Percentiles rank a stretch among this genome's conserved stretches.
Evolutionary conservation across 1,140 invertebrate genomes (phyloP).

Genomic region (Contarinia nasturtii): DNA sequence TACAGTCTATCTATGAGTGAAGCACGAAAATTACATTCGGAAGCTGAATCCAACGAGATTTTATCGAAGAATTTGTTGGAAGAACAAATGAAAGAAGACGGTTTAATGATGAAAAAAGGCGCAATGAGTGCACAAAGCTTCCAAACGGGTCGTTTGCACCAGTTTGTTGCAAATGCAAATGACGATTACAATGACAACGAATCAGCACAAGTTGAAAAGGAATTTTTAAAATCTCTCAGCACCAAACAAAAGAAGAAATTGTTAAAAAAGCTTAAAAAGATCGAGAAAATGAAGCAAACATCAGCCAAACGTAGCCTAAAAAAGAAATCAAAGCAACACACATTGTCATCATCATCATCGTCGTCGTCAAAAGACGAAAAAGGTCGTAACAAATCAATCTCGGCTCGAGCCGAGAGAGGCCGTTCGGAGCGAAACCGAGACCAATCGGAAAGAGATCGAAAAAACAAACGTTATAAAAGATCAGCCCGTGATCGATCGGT

Average conservation of each 20-base stretch:
- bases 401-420: too few species aligned
- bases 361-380: too few species aligned
- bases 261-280: slow-evolving; percentile 63
- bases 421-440: too few species aligned
- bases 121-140: slow-evolving; percentile 28
- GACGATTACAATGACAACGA: slow-evolving; percentile 16
- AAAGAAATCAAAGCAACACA: slow-evolving; percentile 26
- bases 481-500: too few species aligned
- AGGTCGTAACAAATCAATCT: too few species aligned
- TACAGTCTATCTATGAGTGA: too few species aligned
- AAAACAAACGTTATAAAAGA: too few species aligned
- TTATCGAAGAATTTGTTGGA: slow-evolving; percentile 52
- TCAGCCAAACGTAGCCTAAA: slow-evolving; percentile 13
- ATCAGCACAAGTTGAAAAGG: slow-evolving; percentile 35
- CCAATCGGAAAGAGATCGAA: too few species aligned
- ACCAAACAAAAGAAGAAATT: slow-evolving; percentile 82
- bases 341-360: neutral
- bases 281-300: slow-evolving; percentile 45
- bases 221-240: slow-evolving; percentile 63
- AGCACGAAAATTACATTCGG: slow-evolving; percentile 33
- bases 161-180: slow-evolving; percentile 24
- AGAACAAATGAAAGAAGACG: slow-evolving; percentile 82
- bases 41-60: slow-evolving; percentile 31
- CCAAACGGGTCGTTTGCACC: slow-evolving; percentile 15
- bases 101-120: slow-evolving; percentile 68